Conservation (phyloP, 1,140 invertebrate species). For the Octopus bimaculoides region DNA sequence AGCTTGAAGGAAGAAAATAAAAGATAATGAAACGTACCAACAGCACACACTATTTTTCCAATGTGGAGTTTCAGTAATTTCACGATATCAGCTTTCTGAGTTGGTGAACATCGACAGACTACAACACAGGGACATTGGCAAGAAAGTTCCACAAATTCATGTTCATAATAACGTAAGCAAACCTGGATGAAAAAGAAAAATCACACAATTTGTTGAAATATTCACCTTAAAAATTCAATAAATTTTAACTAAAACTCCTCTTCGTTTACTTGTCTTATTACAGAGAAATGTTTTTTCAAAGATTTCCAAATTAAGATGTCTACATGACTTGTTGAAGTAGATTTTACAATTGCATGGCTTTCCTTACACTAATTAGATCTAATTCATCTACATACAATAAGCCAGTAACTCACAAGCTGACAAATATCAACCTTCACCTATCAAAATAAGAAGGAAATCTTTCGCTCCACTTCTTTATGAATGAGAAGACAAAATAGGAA, state of each 20-base stretch:
- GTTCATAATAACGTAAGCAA: conserved; percentile 90
- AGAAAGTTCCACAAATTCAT: conserved; percentile 92
- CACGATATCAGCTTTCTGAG: conserved; percentile 97
- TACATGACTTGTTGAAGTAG: too few relatives aligned
- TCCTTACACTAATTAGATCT: too few relatives aligned
- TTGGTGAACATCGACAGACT: conserved; percentile 92
- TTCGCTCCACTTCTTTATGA: too few relatives aligned
- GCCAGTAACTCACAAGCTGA: background rate
- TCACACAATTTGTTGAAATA: background rate
- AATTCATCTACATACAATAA: background rate
- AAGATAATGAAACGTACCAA: conserved; percentile 47
- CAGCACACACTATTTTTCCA: conserved; percentile 67
- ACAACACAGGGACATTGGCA: conserved; percentile 92
- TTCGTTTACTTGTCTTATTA: too few relatives aligned
- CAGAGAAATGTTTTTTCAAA: too few relatives aligned
- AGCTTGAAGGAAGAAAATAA: too few relatives aligned
- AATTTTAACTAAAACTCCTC: too few relatives aligned
- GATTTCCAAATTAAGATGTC: too few relatives aligned
- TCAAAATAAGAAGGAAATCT: background rate
- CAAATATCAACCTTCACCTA: conserved; percentile 17
- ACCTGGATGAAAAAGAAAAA: conserved; percentile 53
- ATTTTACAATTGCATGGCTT: too few relatives aligned
- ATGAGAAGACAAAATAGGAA: too few relatives aligned
- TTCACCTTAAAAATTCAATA: background rate
- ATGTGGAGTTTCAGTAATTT: conserved; percentile 84